These are phyloP conservation scores for Ischnus inquisitorius DNA, from an alignment of 2,888 invertebrate species.

Conservation along the genomic window DNA sequence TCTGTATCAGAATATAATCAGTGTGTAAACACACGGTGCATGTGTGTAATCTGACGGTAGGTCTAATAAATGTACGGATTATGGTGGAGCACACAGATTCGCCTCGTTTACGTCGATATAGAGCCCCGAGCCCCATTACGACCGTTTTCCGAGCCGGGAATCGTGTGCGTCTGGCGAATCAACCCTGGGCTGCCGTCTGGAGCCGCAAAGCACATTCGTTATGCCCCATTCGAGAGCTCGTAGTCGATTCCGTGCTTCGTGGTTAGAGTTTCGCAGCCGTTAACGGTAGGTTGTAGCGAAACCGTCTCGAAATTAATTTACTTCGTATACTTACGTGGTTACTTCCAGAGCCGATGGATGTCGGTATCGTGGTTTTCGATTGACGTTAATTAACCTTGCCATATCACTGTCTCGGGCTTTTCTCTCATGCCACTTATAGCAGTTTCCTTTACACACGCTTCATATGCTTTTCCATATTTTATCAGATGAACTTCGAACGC, in stretches of 20 bases:
- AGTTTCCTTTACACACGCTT: too few species aligned
- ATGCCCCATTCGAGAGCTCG: slow-evolving; percentile 29
- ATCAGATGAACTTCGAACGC: too few species aligned
- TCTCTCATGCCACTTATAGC: too few species aligned
- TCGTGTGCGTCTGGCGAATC: slow-evolving; percentile 33
- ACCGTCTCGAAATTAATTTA: background rate
- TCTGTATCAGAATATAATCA: background rate
- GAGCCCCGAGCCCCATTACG: slow-evolving; percentile 1
- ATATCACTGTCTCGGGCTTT: background rate
- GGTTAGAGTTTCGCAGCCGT: background rate
- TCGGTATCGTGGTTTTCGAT: slow-evolving; percentile 5
- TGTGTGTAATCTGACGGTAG: slow-evolving; percentile 42
- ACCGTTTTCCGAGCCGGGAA: background rate
- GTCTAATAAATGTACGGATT: slow-evolving; percentile 50
- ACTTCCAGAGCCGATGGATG: background rate
- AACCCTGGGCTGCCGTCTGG: slow-evolving; percentile 21
- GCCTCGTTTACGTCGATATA: slow-evolving; percentile 5
- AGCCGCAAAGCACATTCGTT: slow-evolving; percentile 33
- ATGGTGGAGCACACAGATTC: slow-evolving; percentile 26
- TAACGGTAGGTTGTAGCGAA: background rate
- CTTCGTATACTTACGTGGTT: background rate
- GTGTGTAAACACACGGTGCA: slow-evolving; percentile 22
- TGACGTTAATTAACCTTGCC: background rate
- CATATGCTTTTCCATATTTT: too few species aligned
- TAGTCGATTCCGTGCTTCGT: slow-evolving; percentile 24